A percentile compares a stretch with the other conserved stretches of the same genome.
phyloP scores from a whole-genome alignment of 2,888 invertebrate species.

The Linyphia triangularis region DNA sequence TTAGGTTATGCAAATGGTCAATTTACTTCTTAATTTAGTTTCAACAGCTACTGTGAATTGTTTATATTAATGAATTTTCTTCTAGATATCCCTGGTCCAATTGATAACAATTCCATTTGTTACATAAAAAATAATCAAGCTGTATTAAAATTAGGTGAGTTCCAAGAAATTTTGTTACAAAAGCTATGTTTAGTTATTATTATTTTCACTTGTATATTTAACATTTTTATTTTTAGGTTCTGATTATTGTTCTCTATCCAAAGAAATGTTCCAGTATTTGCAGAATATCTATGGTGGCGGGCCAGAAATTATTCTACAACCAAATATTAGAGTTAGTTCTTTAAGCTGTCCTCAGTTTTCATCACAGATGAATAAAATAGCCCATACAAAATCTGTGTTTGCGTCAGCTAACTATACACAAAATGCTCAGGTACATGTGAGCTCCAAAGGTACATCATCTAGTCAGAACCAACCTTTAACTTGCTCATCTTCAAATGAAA shows the following conservation, averaged over 20 bases:
- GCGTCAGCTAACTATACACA: slow-evolving; percentile 1
- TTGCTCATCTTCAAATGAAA: slow-evolving; percentile 12
- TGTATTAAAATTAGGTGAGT: slow-evolving; percentile 77
- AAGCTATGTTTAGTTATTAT: too few species aligned
- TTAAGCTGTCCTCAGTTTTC: slow-evolving; percentile 27
- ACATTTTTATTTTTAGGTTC: slow-evolving; percentile 79
- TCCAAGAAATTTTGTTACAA: background rate
- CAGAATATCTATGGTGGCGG: slow-evolving; percentile 92
- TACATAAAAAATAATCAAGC: slow-evolving; percentile 78
- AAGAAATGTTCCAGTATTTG: slow-evolving; percentile 93
- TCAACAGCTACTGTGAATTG: too few species aligned
- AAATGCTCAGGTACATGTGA: slow-evolving; percentile 38
- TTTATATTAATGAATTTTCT: too few species aligned
- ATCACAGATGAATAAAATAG: background rate
- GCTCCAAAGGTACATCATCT: slow-evolving; percentile 42
- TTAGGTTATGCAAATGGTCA: too few species aligned
- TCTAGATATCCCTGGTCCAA: slow-evolving; percentile 92
- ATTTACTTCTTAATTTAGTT: too few species aligned
- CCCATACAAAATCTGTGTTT: background rate
- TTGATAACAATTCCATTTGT: slow-evolving; percentile 90
- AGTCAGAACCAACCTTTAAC: slow-evolving; percentile 50
- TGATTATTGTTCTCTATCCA: slow-evolving; percentile 89
- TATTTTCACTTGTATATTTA: background rate
- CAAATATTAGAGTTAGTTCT: slow-evolving; percentile 22
- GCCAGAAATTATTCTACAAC: slow-evolving; percentile 85